Evolutionary conservation across 2,113 vertebrate genomes (phyloP).

Genomic region (Spizaetus ornatus): DNA sequence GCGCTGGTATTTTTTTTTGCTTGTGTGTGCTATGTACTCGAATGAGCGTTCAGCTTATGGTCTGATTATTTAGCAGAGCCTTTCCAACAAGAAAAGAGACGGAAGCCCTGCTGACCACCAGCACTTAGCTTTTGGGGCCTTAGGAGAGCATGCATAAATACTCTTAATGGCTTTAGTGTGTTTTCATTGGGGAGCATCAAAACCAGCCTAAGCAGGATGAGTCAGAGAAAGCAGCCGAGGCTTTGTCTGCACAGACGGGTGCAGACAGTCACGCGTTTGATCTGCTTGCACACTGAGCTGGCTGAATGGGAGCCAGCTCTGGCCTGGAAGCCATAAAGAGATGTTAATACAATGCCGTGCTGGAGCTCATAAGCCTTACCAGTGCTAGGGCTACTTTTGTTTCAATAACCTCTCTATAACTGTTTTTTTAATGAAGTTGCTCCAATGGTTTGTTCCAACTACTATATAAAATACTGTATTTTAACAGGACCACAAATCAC

Average conservation of each 20-base stretch:
- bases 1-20: background rate
- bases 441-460: constrained; percentile 24
- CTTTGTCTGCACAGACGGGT: background rate
- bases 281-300: constrained; percentile 39
- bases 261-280: constrained; percentile 34
- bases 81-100: background rate
- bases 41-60: background rate
- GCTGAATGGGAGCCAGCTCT: constrained; percentile 42
- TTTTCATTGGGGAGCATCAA: constrained; percentile 33
- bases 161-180: constrained; percentile 29
- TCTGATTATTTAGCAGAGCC: background rate
- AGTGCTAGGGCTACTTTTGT: constrained; percentile 24
- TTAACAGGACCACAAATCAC: background rate
- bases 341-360: constrained; percentile 14
- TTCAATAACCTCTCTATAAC: constrained; percentile 37
- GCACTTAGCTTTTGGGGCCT: background rate
- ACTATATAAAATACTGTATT: background rate
- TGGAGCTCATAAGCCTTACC: constrained; percentile 28
- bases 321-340: constrained; percentile 51
- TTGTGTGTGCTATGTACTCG: rapidly evolving
- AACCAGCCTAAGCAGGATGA: constrained; percentile 31
- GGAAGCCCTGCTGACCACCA: constrained; percentile 14
- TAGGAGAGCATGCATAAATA: background rate
- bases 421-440: constrained; percentile 31
- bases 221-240: constrained; percentile 20